Evolutionary conservation across 1,140 invertebrate genomes (phyloP), one percentile per base, ranked within the genome.

Genomic region (Drosophila kepulauana): DNA sequence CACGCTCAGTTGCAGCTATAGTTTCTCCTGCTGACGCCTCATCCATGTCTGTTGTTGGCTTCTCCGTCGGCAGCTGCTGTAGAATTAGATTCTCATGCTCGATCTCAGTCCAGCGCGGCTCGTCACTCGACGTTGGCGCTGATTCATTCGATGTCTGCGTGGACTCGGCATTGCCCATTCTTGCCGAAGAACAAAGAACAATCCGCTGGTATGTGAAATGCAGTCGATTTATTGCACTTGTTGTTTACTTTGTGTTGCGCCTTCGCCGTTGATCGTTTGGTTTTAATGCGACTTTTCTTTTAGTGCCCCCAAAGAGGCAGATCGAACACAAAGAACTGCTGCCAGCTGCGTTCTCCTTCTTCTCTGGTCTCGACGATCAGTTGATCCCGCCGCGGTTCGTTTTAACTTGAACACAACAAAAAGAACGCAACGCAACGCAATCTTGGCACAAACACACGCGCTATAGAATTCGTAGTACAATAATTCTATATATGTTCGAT

Each of bases 61-160:
- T 7, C 13, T 72, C 43, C 0, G 6, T 38, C 20, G 74, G 67
- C 51, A 69, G 65, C 46, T 81, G 79, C 48, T 91, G 75, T 57
- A 92, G 54, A 57, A 90, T 57, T 20, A 92, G 77, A 78, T 92
- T 87, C 45, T 90, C 81, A 51, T 92, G 91, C 49, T 92, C 91
- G 13, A 92, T 85, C 46, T 85, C 73, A 49, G 81, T 77, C 91
- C 91, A 92, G 90, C 91, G 92, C 20, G 91, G 84, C 73, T 92
- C 91, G 30, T 89, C 81, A 33, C 64, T 73, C 16, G 63, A 30
- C 41, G 58, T 51, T 25, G 51, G 58, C 41, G 28, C 78, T 57
- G 81, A 70, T 45, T 81, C 79, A 73, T 78, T 61, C 46, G 68
- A 56, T 45, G 72, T 49, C 74, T 73, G 63, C 51, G 78, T 76